phyloP scores from a whole-genome alignment of 2,888 invertebrate genomes.

The Flexamia atlantica region DNA sequence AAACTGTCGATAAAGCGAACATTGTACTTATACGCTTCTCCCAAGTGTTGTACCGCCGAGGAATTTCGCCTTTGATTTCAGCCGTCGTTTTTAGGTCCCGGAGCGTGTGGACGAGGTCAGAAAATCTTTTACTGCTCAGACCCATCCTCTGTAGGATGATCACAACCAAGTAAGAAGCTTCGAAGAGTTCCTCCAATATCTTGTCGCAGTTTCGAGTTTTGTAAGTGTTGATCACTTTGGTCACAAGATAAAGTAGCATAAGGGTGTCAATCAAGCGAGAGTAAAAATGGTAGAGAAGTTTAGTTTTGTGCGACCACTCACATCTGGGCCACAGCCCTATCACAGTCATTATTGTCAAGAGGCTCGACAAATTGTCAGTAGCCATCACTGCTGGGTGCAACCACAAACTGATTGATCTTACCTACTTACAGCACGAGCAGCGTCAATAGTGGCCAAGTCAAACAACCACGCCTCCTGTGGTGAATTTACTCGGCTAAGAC shows the following conservation, averaged over 20 bases:
- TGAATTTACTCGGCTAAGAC: not conserved
- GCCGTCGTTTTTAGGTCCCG: not conserved
- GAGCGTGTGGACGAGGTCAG: not conserved
- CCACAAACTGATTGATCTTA: not conserved
- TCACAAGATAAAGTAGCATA: not conserved
- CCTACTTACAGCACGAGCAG: not conserved
- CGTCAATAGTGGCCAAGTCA: not conserved
- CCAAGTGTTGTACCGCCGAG: not conserved
- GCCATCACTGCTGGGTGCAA: not conserved
- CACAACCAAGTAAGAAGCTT: not conserved
- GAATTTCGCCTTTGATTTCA: not conserved
- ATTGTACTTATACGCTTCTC: not conserved
- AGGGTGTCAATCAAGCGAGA: not conserved
- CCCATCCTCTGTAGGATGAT: not conserved
- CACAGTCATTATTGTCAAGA: not conserved
- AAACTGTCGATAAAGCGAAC: not conserved
- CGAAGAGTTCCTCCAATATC: constrained; percentile 2
- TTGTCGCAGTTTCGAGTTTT: not conserved
- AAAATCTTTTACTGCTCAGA: not conserved
- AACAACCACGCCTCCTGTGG: not conserved
- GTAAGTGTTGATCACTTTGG: not conserved
- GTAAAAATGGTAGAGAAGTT: not conserved
- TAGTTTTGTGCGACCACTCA: constrained; percentile 11
- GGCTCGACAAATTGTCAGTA: not conserved
- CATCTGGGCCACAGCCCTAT: constrained; percentile 2